phyloP scores from a whole-genome alignment of 2,888 invertebrate genomes.

The Erebia epiphron region DNA sequence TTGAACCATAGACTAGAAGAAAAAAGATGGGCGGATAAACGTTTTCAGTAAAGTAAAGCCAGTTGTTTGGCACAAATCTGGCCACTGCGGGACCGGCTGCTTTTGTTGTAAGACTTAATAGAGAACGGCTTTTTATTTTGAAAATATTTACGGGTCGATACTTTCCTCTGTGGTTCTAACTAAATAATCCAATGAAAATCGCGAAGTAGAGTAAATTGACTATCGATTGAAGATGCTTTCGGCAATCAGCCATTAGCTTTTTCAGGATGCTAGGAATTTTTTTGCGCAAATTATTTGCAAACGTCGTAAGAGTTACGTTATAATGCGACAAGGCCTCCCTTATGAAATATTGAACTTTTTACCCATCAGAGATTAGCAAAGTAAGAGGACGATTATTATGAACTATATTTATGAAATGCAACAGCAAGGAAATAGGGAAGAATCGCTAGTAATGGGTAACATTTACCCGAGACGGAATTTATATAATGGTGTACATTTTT shows the following conservation, averaged over 20 bases:
- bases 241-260: no score
- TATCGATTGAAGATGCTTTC: no score
- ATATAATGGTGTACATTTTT: conserved; percentile 84
- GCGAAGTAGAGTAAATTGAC: neutral
- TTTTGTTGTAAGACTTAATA: no score
- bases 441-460: conserved; percentile 75
- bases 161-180: no score
- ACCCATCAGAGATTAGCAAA: conserved; percentile 66
- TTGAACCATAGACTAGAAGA: neutral
- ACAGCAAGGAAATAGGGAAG: conserved; percentile 54
- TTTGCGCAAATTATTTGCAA: neutral
- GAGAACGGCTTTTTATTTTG: no score
- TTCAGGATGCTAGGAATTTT: neutral
- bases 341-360: conserved; percentile 49
- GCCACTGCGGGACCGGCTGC: no score
- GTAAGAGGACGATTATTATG: conserved; percentile 74
- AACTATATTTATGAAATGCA: conserved; percentile 63
- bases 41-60: no score
- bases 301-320: neutral
- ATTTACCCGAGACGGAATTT: conserved; percentile 82
- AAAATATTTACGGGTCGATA: neutral
- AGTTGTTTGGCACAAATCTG: no score
- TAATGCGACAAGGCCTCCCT: conserved; percentile 7
- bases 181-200: neutral
- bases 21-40: neutral